Evolutionary conservation across 2,797 vertebrate species (phyloP).

Genomic region (Oreochromis mossambicus): DNA sequence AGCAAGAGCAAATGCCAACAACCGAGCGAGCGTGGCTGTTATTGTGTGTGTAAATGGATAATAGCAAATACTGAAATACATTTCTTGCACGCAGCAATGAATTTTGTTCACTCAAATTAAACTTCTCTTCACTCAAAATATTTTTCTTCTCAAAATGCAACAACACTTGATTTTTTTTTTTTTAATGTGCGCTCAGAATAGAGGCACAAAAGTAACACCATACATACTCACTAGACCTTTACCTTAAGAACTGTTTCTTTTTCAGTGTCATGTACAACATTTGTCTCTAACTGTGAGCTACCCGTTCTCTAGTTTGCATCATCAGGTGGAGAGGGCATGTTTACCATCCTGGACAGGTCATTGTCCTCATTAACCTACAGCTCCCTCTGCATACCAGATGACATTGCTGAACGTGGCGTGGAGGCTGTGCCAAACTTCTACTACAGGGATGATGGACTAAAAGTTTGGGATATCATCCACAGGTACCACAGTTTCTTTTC

Average conservation of each 20-base stretch:
- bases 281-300: not conserved
- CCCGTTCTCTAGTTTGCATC: slow-evolving; percentile 31
- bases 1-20: not conserved
- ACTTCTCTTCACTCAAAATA: not conserved
- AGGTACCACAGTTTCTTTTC: slow-evolving; percentile 45
- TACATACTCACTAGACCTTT: not conserved
- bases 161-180: not conserved
- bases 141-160: not conserved
- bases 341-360: slow-evolving; percentile 15
- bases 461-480: slow-evolving; percentile 74
- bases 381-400: slow-evolving; percentile 14
- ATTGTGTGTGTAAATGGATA: not conserved
- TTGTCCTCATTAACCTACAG: slow-evolving; percentile 38
- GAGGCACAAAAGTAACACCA: not conserved
- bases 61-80: not conserved
- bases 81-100: not conserved
- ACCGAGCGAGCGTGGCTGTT: not conserved
- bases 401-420: slow-evolving; percentile 49
- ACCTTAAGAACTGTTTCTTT: not conserved
- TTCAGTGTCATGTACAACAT: not conserved
- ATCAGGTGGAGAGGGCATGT: slow-evolving; percentile 41
- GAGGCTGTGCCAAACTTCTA: slow-evolving; percentile 73
- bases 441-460: slow-evolving; percentile 80
- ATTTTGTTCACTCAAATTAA: not conserved
- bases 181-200: not conserved